These are phyloP conservation scores for Vidua macroura DNA, from an alignment of 2,113 vertebrate species.

Conservation along the genomic window DNA sequence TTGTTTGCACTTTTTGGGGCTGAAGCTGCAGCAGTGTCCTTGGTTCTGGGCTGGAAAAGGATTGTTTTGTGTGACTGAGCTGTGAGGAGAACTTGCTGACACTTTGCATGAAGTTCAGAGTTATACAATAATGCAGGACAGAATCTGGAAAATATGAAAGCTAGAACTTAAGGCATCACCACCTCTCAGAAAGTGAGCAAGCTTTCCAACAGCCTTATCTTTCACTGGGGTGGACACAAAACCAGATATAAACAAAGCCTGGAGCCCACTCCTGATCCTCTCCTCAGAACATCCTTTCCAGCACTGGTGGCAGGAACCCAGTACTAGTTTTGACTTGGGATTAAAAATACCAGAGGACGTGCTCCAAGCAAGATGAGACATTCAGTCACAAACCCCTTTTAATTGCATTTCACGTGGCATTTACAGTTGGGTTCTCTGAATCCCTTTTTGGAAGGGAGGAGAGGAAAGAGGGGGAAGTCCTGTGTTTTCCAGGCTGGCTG, in stretches of 20 bases:
- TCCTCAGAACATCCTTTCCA: neutral
- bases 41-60: neutral
- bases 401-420: neutral
- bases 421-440: neutral
- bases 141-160: neutral
- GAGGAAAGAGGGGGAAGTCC: neutral
- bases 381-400: neutral
- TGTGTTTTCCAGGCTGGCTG: neutral
- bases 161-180: neutral
- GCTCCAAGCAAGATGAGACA: neutral
- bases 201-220: neutral
- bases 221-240: neutral
- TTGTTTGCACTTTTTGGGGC: neutral
- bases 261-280: neutral
- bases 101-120: neutral
- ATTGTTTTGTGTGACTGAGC: neutral
- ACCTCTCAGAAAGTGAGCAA: neutral
- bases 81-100: neutral
- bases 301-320: neutral
- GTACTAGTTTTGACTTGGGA: neutral
- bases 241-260: fast-evolving
- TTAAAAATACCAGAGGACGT: neutral
- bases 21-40: neutral
- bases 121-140: neutral
- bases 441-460: neutral